phyloP scores from a whole-genome alignment of 1,140 invertebrate species.

The Drosophila parabipectinata region DNA sequence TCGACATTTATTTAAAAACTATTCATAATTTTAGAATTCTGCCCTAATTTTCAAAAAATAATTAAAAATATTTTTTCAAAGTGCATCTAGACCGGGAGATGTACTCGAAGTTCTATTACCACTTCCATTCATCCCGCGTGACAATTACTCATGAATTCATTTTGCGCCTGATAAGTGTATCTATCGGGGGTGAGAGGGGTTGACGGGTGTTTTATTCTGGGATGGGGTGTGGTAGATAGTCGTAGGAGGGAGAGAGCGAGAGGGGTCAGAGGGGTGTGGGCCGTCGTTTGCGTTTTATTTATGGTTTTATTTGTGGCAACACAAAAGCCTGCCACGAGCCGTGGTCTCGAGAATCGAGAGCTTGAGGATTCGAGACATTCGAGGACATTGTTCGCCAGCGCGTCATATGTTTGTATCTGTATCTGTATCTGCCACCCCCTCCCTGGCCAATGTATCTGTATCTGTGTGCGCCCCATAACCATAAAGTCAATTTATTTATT shows the following conservation, averaged over 20 bases:
- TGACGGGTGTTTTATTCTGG: neutral
- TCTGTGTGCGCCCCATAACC: slow-evolving; percentile 60
- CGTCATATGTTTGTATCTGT: slow-evolving; percentile 40
- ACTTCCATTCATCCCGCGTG: slow-evolving; percentile 58
- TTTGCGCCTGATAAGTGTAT: slow-evolving; percentile 71
- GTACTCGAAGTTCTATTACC: slow-evolving; percentile 27
- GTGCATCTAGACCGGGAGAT: slow-evolving; percentile 19
- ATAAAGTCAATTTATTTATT: slow-evolving; percentile 80
- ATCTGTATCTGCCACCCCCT: slow-evolving; percentile 10
- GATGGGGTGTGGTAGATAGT: too few relatives aligned
- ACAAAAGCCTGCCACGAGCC: slow-evolving; percentile 64
- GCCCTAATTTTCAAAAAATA: neutral
- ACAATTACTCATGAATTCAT: slow-evolving; percentile 83
- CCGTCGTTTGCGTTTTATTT: slow-evolving; percentile 81
- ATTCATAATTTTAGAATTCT: too few relatives aligned
- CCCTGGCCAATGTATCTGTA: neutral
- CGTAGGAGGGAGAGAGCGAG: slow-evolving; percentile 21
- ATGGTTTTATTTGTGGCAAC: slow-evolving; percentile 82
- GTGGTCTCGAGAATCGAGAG: neutral
- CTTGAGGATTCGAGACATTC: slow-evolving; percentile 22
- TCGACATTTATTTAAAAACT: too few relatives aligned
- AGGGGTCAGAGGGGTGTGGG: slow-evolving; percentile 4
- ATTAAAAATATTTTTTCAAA: neutral
- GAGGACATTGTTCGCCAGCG: slow-evolving; percentile 37
- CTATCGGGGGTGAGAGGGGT: neutral